Evolutionary conservation across 2,797 vertebrate species (phyloP).

Genomic region (Darevskia mixta): DNA sequence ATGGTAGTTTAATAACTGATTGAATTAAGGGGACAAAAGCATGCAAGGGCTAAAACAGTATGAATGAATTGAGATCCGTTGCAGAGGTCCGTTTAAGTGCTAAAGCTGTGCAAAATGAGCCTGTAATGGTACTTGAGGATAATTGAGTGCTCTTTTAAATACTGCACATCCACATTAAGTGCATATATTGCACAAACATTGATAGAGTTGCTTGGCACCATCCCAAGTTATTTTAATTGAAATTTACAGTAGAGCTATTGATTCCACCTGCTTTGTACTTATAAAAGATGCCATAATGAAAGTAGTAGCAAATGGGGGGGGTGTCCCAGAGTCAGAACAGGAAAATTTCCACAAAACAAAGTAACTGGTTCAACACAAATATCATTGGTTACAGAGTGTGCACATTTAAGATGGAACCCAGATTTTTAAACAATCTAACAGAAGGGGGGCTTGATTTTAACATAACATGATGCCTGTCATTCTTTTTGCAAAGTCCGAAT

Average conservation of each 20-base stretch:
- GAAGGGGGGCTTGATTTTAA: neutral
- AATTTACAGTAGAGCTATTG: constrained; percentile 28
- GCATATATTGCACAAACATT: constrained; percentile 32
- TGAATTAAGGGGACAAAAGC: constrained; percentile 20
- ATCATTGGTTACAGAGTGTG: neutral
- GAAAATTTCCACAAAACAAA: neutral
- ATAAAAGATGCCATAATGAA: neutral
- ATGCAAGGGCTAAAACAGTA: constrained; percentile 34
- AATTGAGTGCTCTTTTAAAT: constrained; percentile 59
- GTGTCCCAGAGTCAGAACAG: neutral
- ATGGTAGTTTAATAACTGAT: constrained; percentile 48
- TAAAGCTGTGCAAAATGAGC: constrained; percentile 40
- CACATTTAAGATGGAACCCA: neutral
- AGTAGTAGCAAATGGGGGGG: neutral
- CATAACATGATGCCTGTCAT: neutral
- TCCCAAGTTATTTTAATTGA: constrained; percentile 36
- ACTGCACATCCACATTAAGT: constrained; percentile 33
- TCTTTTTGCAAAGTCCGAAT: neutral
- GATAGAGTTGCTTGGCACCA: constrained; percentile 25
- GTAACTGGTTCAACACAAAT: neutral
- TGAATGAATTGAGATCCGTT: constrained; percentile 44
- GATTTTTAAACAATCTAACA: neutral
- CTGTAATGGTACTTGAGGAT: constrained; percentile 18
- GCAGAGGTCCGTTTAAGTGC: constrained; percentile 31
- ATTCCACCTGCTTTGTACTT: constrained; percentile 1